Percentiles rank a stretch among this genome's conserved stretches.
Evolutionary conservation across 2,797 vertebrate species (phyloP).

Genomic region (Sitta carolinensis): DNA sequence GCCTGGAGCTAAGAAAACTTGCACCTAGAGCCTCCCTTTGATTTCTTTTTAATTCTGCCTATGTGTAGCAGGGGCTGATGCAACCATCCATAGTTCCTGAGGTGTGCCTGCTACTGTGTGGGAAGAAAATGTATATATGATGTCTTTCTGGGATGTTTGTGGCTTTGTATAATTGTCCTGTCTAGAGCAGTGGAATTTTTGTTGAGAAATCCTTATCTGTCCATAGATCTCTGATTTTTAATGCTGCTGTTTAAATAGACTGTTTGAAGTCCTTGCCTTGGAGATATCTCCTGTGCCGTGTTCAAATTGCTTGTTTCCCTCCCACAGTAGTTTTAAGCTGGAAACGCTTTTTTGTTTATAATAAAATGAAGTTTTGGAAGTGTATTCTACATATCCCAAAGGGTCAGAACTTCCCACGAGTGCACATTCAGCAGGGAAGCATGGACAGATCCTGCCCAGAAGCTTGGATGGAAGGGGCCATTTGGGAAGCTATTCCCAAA

Average conservation of each 20-base stretch:
- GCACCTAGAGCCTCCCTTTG: not conserved
- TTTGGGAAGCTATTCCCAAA: accelerated
- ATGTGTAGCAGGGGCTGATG: not conserved
- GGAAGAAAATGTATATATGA: not conserved
- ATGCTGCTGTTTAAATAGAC: not conserved
- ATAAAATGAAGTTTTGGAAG: not conserved
- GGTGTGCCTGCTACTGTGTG: not conserved
- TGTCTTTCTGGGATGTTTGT: not conserved
- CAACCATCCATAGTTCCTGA: not conserved
- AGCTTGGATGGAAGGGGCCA: not conserved
- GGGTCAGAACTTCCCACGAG: not conserved
- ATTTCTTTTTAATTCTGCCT: not conserved
- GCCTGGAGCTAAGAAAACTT: not conserved
- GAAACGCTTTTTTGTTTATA: not conserved
- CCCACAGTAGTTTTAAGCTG: not conserved
- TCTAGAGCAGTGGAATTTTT: not conserved
- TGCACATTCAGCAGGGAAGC: not conserved
- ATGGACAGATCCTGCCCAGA: not conserved
- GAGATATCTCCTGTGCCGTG: not conserved
- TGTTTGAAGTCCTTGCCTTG: not conserved
- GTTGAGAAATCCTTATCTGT: not conserved
- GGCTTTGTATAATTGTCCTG: not conserved
- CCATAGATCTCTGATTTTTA: not conserved
- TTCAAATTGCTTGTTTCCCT: not conserved
- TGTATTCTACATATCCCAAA: not conserved